Conservation (phyloP, 2,113 vertebrate species). For the Hirundichthys speculiger region DNA sequence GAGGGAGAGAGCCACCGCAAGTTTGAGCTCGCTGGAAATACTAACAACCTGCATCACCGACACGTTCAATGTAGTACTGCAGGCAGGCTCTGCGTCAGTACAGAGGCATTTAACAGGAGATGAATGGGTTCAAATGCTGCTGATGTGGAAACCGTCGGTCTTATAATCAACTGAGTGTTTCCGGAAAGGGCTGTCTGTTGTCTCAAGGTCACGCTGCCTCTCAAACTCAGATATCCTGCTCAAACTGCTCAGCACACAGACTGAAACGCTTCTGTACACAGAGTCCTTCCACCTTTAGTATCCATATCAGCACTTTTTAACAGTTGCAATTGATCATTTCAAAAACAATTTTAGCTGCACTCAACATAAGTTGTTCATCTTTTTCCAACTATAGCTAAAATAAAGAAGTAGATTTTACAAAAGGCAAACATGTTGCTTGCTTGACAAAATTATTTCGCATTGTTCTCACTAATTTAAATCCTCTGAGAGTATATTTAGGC, state of each 20-base stretch:
- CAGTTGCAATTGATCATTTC: too few relatives aligned
- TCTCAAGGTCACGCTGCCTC: conserved; percentile 63
- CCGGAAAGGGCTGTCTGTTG: conserved; percentile 16
- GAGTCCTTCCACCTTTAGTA: neutral
- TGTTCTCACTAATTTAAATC: too few relatives aligned
- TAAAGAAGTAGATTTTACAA: too few relatives aligned
- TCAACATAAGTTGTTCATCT: too few relatives aligned
- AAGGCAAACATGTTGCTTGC: too few relatives aligned
- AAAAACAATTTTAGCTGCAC: too few relatives aligned
- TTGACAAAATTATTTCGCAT: too few relatives aligned
- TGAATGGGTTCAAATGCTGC: neutral
- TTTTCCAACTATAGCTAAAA: too few relatives aligned
- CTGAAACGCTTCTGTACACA: conserved; percentile 8
- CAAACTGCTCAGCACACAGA: conserved; percentile 8
- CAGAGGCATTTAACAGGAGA: neutral
- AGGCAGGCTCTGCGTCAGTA: neutral
- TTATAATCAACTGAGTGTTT: conserved; percentile 9
- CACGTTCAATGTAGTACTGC: conserved; percentile 7
- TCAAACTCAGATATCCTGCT: conserved; percentile 6
- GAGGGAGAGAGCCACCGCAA: conserved; percentile 62
- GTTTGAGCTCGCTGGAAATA: conserved; percentile 60
- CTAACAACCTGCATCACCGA: conserved; percentile 53
- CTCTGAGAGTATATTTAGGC: too few relatives aligned
- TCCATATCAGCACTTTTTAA: too few relatives aligned
- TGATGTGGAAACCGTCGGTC: neutral